These are phyloP conservation scores for Leuciscus waleckii DNA, from an alignment of 2,797 vertebrate species.

Conservation along the genomic window DNA sequence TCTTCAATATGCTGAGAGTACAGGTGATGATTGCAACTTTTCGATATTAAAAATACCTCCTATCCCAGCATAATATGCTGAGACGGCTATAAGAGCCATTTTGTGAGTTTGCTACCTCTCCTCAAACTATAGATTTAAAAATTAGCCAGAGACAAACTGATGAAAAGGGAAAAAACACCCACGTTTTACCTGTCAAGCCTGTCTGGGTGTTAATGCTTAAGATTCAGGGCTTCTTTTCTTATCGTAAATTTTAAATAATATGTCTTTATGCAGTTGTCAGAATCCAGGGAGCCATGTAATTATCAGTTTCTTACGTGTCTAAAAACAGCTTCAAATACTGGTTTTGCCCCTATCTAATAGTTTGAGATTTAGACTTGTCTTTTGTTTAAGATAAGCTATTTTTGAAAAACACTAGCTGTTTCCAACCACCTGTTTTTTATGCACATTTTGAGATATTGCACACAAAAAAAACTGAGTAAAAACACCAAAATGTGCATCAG, in stretches of 20 bases:
- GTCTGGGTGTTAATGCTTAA: conserved; percentile 4
- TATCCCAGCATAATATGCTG: background rate
- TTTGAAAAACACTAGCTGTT: too few relatives aligned
- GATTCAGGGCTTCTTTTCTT: conserved; percentile 6
- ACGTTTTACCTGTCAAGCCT: conserved; percentile 12
- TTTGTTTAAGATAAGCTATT: too few relatives aligned
- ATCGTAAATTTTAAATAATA: conserved; percentile 2
- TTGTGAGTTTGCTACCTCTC: background rate
- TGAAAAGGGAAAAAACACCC: background rate
- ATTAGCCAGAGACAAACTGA: background rate
- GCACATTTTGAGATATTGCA: too few relatives aligned
- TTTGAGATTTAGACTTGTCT: conserved; percentile 28
- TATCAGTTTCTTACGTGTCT: conserved; percentile 38
- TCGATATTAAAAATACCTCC: background rate
- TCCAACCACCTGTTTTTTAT: too few relatives aligned
- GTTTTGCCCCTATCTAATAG: background rate
- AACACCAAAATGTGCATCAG: too few relatives aligned
- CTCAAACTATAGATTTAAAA: background rate
- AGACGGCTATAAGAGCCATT: background rate
- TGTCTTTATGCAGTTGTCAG: conserved; percentile 39
- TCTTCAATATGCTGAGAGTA: background rate
- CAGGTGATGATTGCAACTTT: background rate
- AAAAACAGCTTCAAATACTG: conserved; percentile 26
- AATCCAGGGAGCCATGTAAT: conserved; percentile 14
- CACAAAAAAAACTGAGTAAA: too few relatives aligned